Conservation (phyloP, 1,140 invertebrate species). For the Neodiprion virginianus region DNA sequence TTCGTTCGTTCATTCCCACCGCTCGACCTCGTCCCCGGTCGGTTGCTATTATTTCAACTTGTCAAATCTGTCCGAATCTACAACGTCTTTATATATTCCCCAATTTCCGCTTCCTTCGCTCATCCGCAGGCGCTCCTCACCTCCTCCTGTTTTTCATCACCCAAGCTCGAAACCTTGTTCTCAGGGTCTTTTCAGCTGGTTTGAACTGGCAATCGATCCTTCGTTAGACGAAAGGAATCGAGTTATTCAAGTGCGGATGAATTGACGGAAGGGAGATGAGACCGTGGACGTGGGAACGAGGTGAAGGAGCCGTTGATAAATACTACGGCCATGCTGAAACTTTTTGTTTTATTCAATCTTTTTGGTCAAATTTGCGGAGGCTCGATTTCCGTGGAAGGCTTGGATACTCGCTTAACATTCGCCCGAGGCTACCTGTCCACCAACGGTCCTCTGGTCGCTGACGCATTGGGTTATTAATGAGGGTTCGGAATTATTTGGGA, state of each 20-base stretch:
- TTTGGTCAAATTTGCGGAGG: background rate
- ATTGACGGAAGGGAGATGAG: too few relatives aligned
- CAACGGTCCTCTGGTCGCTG: conserved; percentile 29
- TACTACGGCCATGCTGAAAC: background rate
- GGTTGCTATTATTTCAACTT: too few relatives aligned
- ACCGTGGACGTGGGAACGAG: background rate
- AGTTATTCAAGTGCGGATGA: conserved; percentile 6
- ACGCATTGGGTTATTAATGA: conserved; percentile 55
- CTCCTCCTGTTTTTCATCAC: too few relatives aligned
- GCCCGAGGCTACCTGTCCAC: conserved; percentile 23
- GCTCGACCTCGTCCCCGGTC: too few relatives aligned
- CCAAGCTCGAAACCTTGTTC: conserved; percentile 28
- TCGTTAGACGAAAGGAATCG: conserved; percentile 28
- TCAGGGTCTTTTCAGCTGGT: conserved; percentile 27
- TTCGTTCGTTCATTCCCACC: too few relatives aligned
- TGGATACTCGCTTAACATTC: conserved; percentile 12
- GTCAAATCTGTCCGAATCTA: background rate
- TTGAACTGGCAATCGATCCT: conserved; percentile 41
- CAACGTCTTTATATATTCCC: background rate
- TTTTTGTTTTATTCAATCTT: background rate
- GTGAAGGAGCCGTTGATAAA: background rate
- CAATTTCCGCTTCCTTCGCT: background rate
- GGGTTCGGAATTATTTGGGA: conserved; percentile 54
- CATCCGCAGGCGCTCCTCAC: too few relatives aligned
- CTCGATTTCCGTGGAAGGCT: background rate